Conservation (phyloP, 2,113 vertebrate species). For the Sinocyclocheilus rhinocerous region DNA sequence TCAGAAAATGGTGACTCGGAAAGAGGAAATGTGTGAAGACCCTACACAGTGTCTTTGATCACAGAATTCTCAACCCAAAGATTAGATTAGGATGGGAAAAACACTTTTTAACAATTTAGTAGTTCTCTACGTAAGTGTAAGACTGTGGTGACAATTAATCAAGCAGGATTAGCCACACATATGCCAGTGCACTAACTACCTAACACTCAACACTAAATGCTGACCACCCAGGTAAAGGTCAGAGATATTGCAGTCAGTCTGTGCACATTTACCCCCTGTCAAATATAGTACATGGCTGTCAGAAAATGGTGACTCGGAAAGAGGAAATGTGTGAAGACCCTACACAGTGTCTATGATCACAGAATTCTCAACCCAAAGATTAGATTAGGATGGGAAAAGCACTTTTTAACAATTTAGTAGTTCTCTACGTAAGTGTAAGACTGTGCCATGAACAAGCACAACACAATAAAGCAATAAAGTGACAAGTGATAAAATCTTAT, state of each 20-base stretch:
- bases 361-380: not conserved
- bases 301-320: not conserved
- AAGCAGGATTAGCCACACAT: not conserved
- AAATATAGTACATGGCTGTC: not conserved
- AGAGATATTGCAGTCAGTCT: not conserved
- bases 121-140: not conserved
- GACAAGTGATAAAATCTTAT: not conserved
- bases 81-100: not conserved
- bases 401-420: not conserved
- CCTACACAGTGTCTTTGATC: not conserved
- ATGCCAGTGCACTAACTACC: not conserved
- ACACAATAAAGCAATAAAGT: not conserved
- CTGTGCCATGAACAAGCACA: not conserved
- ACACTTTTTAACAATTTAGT: not conserved
- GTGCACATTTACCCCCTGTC: not conserved
- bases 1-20: not conserved
- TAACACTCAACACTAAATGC: not conserved
- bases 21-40: not conserved
- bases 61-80: not conserved
- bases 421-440: not conserved
- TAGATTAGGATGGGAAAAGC: not conserved
- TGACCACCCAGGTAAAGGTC: not conserved
- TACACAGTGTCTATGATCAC: not conserved
- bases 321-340: not conserved
- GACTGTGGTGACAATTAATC: conserved; percentile 1